Conservation (phyloP, 2,113 vertebrate genomes). For the Jacana jacana region DNA sequence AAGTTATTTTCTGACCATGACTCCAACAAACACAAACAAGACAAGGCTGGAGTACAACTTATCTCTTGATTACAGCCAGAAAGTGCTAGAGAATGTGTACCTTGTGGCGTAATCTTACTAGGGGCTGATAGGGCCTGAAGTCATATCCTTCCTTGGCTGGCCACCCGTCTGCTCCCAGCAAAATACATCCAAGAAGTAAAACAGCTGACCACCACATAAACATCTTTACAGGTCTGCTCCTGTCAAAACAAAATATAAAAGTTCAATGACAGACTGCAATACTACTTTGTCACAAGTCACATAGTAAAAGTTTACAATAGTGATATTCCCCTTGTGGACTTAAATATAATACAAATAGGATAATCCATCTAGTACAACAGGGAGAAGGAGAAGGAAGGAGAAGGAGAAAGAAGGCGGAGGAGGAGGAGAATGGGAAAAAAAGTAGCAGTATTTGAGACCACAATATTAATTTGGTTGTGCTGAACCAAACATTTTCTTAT, state of each 20-base stretch:
- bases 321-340: neutral
- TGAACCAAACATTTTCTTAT: neutral
- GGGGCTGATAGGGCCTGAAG: conserved; percentile 65
- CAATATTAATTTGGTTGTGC: neutral
- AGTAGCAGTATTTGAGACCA: neutral
- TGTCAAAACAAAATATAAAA: conserved; percentile 61
- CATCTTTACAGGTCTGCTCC: conserved; percentile 70
- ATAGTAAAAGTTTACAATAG: neutral
- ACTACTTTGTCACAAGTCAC: neutral
- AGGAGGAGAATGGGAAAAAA: too few relatives aligned
- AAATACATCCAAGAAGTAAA: conserved; percentile 72
- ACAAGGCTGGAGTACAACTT: neutral
- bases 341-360: neutral
- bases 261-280: conserved; percentile 7
- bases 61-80: neutral
- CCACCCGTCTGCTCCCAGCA: conserved; percentile 71
- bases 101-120: conserved; percentile 78
- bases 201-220: conserved; percentile 67
- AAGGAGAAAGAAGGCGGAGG: too few relatives aligned
- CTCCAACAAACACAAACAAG: neutral
- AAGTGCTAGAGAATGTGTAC: conserved; percentile 49
- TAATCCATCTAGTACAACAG: neutral
- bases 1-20: neutral
- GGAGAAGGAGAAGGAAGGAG: too few relatives aligned
- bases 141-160: conserved; percentile 68